Percentiles rank a stretch among this genome's conserved stretches.
Evolutionary conservation across 2,113 vertebrate genomes (phyloP).

Genomic region (Tachycineta bicolor): DNA sequence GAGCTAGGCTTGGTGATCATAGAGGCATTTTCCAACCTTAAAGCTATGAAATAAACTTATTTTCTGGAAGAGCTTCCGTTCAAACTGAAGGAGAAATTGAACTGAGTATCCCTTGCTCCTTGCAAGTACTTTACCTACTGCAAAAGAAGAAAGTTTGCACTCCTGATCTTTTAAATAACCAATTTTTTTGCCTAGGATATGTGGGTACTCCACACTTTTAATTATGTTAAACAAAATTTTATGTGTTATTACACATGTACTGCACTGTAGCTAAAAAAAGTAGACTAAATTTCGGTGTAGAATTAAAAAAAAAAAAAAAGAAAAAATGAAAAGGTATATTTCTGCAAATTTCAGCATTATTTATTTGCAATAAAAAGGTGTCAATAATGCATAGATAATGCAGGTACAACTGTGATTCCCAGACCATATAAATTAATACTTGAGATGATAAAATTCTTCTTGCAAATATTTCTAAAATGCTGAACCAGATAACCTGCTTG

Average conservation of each 20-base stretch:
- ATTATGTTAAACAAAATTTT: background rate
- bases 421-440: background rate
- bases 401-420: background rate
- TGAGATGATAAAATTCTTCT: background rate
- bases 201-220: background rate
- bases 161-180: background rate
- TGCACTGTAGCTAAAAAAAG: background rate
- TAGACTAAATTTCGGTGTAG: background rate
- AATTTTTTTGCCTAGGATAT: background rate
- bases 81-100: background rate
- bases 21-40: background rate
- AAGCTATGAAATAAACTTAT: background rate
- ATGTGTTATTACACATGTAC: background rate
- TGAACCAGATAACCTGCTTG: background rate
- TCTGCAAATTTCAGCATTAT: background rate
- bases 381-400: background rate
- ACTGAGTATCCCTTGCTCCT: background rate
- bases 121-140: background rate
- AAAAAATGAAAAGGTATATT: background rate
- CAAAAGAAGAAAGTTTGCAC: background rate
- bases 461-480: background rate
- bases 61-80: background rate
- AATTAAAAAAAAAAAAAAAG: background rate
- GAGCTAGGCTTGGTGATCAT: background rate
- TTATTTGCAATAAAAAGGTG: background rate